Evolutionary conservation across 2,797 vertebrate genomes (phyloP).

Genomic region (Hyperoplus lanceolatus): DNA sequence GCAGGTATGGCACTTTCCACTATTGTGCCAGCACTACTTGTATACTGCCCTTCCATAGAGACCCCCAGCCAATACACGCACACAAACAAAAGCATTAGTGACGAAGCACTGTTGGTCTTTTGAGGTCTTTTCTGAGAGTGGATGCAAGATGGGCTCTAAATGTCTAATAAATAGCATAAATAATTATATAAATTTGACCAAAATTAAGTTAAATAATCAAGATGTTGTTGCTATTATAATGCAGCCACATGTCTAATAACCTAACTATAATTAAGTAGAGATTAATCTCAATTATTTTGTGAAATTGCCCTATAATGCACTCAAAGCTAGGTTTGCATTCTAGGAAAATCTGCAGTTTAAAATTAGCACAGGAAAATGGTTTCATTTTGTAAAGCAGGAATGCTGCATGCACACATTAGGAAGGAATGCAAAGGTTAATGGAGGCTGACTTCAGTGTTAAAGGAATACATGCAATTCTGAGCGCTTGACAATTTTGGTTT

Average conservation of each 20-base stretch:
- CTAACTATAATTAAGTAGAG: neutral
- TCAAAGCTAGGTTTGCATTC: neutral
- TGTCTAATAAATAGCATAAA: neutral
- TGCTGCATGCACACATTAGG: neutral
- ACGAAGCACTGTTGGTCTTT: neutral
- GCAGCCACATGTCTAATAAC: neutral
- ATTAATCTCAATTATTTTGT: neutral
- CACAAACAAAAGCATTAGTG: slow-evolving; percentile 16
- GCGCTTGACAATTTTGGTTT: neutral
- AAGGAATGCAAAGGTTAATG: slow-evolving; percentile 13
- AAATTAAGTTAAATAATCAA: neutral
- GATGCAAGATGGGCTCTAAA: neutral
- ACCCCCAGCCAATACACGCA: slow-evolving; percentile 1
- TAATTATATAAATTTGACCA: neutral
- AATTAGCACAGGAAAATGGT: neutral
- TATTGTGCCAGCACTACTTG: neutral
- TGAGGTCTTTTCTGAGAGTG: neutral
- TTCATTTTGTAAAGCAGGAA: slow-evolving; percentile 1
- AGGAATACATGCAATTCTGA: neutral
- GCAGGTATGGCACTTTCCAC: slow-evolving; percentile 75
- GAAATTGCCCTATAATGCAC: neutral
- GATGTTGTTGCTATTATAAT: neutral
- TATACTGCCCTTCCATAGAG: slow-evolving; percentile 29
- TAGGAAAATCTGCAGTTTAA: neutral
- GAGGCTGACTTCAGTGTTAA: neutral